These are phyloP conservation scores for Psittacula cyanocephala DNA, from an alignment of 2,113 vertebrate species.

Conservation along the genomic window DNA sequence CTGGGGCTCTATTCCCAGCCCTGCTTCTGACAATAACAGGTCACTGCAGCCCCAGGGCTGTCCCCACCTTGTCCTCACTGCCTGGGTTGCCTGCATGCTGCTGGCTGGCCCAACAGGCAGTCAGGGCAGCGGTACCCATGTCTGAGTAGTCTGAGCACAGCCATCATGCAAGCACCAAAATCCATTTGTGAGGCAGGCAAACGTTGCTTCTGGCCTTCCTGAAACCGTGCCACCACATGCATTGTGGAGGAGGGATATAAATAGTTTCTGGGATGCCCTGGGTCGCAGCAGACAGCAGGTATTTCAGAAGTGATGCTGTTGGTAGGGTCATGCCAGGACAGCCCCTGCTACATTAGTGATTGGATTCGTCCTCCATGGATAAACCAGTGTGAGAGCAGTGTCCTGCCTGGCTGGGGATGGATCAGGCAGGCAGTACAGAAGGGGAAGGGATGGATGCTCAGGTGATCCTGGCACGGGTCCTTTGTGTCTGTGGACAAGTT, in stretches of 20 bases:
- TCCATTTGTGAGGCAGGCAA: neutral
- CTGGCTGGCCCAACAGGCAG: fast-evolving
- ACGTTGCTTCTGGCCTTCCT: neutral
- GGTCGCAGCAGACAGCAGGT: neutral
- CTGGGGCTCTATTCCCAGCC: slow-evolving; percentile 11
- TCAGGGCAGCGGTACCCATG: fast-evolving
- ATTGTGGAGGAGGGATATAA: fast-evolving
- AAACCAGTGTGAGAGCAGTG: neutral
- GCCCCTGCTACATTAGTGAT: neutral
- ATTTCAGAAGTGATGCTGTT: neutral
- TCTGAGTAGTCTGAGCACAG: fast-evolving
- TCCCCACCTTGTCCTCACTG: neutral
- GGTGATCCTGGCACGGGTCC: neutral
- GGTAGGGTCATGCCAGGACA: neutral
- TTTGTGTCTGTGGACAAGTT: neutral
- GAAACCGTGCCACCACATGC: fast-evolving
- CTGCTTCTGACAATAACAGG: neutral
- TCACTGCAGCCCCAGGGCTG: neutral
- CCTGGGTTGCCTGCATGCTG: neutral
- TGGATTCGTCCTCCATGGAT: neutral
- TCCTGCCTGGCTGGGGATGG: neutral
- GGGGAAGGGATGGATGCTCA: neutral
- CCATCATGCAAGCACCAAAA: fast-evolving
- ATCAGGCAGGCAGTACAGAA: neutral
- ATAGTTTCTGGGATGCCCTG: neutral